Evolutionary conservation across 1,140 invertebrate genomes (phyloP), one percentile per base, ranked within the genome.

Genomic region (Neoseiulus cucumeris): DNA sequence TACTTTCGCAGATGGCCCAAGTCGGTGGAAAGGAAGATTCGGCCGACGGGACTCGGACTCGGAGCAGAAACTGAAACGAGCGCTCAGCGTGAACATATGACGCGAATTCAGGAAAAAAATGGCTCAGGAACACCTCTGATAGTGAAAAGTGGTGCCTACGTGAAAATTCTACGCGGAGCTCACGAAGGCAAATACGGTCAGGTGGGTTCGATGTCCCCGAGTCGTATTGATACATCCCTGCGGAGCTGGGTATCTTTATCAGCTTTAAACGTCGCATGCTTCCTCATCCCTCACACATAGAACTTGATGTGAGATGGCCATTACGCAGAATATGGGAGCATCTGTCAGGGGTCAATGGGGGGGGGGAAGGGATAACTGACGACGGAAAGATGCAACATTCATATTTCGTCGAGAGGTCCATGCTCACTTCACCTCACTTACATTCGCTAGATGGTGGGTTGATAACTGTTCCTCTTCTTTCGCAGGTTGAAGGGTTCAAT

Each of bases 1-100:
- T n/a, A n/a, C n/a, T n/a, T n/a, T n/a, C n/a, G n/a, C 65, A 82
- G 80, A 71, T 44, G 79, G 42, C 76, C 82, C 6, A 72, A 75
- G 64, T 74, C 80, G 47, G 71, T 78, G 67, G 75, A 80, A 70
- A 83, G 83, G 29, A 76, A 79, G 69, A 69, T 87, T 25, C 77
- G 91, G 68, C 89, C 91, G 0, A 91, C 88, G 79, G 91, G 91
- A 5, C 81, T 95, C 73, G 92, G 92, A 0, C 75, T 97, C 39
- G 92, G 92, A 2, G 91, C 90, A 25, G 87, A 87, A 69, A 84
- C 84, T 76, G 74, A 82, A 5, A 59, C 55, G 75, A 74, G 78
- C 47, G 71, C 75, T 73, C 71, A 51, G 69, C 74, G 64, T 66
- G 70, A 68, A 76, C 71, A 72, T 80, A 73, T 69, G 6, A 0